Evolutionary conservation across 2,888 invertebrate species (phyloP).

Genomic region (Napeogenes sylphis): DNA sequence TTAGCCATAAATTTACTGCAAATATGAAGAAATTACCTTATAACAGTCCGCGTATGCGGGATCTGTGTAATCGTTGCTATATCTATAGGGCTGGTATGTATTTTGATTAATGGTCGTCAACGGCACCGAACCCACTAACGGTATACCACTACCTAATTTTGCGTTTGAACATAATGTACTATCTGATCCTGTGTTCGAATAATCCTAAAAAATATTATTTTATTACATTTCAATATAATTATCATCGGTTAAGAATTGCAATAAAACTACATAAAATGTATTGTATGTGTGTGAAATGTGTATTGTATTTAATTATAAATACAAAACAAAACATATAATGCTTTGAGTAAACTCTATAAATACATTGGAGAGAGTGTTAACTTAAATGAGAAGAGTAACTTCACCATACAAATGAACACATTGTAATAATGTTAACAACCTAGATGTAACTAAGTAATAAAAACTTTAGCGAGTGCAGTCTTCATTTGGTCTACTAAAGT

Average conservation of each 20-base stretch:
- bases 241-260: no score
- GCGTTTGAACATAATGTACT: slow-evolving; percentile 74
- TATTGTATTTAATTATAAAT: no score
- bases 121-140: slow-evolving; percentile 87
- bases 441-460: slow-evolving; percentile 14
- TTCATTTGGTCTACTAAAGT: slow-evolving; percentile 1
- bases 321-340: not conserved
- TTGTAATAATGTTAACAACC: slow-evolving; percentile 6
- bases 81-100: slow-evolving; percentile 71
- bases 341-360: not conserved
- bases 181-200: slow-evolving; percentile 80
- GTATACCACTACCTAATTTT: slow-evolving; percentile 80
- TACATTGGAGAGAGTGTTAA: not conserved
- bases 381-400: slow-evolving; percentile 5
- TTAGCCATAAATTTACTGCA: not conserved
- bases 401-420: slow-evolving; percentile 2
- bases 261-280: no score
- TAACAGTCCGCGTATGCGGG: slow-evolving; percentile 87
- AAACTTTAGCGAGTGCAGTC: slow-evolving; percentile 8
- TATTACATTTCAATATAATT: not conserved
- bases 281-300: no score
- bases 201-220: slow-evolving; percentile 57
- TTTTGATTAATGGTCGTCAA: slow-evolving; percentile 82
- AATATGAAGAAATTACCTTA: slow-evolving; percentile 58
- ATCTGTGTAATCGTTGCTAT: slow-evolving; percentile 87